Evolutionary conservation across 2,888 invertebrate genomes (phyloP).

Genomic region (Drosophila gaucha): DNA sequence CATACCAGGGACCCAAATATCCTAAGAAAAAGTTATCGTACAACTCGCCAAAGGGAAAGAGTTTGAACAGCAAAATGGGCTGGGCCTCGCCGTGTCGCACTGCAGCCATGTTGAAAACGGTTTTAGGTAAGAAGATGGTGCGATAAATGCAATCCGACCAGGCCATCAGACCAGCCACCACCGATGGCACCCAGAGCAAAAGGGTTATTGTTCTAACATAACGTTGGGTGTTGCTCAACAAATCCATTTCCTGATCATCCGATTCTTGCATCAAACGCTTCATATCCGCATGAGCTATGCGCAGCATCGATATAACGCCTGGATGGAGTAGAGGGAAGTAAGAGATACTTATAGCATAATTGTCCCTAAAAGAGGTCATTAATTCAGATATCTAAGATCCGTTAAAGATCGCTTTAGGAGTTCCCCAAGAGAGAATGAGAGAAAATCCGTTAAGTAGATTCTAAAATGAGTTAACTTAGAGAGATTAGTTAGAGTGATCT

Average conservation of each 20-base stretch:
- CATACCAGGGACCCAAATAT: conserved; percentile 67
- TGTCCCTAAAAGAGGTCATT: no score
- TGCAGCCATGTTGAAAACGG: conserved; percentile 67
- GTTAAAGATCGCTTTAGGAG: no score
- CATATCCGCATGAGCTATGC: conserved; percentile 59
- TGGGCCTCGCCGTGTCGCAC: conserved; percentile 65
- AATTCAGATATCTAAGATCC: no score
- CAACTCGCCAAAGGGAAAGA: conserved; percentile 76
- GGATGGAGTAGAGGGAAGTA: neutral
- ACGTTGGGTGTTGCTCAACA: conserved; percentile 51
- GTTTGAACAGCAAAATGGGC: conserved; percentile 68
- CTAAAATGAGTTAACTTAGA: neutral
- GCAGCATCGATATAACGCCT: conserved; percentile 67
- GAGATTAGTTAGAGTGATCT: neutral
- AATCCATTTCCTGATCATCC: conserved; percentile 54
- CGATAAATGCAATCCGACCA: conserved; percentile 71
- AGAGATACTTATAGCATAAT: neutral
- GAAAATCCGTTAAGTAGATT: no score
- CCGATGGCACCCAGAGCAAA: conserved; percentile 62
- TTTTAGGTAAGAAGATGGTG: conserved; percentile 64
- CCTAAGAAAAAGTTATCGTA: conserved; percentile 65
- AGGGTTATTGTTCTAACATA: conserved; percentile 63
- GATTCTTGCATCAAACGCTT: conserved; percentile 43
- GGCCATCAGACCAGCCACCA: conserved; percentile 62
- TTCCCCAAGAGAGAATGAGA: no score